Evolutionary conservation across 2,888 invertebrate genomes (phyloP), one percentile per base, ranked within the genome.

Genomic region (Leptogaster cylindrica): DNA sequence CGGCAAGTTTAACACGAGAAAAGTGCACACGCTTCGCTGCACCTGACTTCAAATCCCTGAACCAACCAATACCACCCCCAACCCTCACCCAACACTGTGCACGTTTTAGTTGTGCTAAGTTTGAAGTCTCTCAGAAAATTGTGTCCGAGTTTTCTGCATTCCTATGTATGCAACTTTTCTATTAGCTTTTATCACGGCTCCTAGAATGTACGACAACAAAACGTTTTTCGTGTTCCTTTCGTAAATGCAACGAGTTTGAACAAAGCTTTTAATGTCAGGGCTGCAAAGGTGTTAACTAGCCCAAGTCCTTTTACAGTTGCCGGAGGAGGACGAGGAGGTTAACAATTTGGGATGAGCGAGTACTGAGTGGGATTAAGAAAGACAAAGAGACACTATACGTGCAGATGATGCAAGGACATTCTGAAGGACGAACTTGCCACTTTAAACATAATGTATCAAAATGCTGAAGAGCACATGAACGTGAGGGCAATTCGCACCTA

Each of bases 191-290:
- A 18, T 16, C 41, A 41, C 41, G n/a, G n/a, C 41, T 2, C 7
- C 41, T 16, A 41, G 18, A 41, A 41, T 41, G 14, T 10, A 10
- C 14, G 39, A 3, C 14, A 39, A 39, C 39, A 39, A 39, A 39
- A 39, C 39, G 39, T 39, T 39, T 39, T 39, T 39, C n/a, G n/a
- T n/a, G n/a, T n/a, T n/a, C n/a, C n/a, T 39, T 39, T 39, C 39
- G 10, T 39, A 14, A 12, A 39, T 14, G 14, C 39, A 39, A 10
- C n/a, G 18, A 39, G 14, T 14, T 41, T 41, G 14, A 5, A 41
- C 41, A 41, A 41, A 41, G 41, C 41, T 41, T 41, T 41, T 41
- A 41, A 41, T 41, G 41, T 41, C 41, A 41, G 14, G 16, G 10
- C 3, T 41, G 41, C 41, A 16, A 41, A 41, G 41, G 41, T 41